Percentiles rank a stretch among this genome's conserved stretches.
These are phyloP conservation scores for Rhea pennata DNA, from an alignment of 2,113 vertebrate genomes.

Conservation along the genomic window DNA sequence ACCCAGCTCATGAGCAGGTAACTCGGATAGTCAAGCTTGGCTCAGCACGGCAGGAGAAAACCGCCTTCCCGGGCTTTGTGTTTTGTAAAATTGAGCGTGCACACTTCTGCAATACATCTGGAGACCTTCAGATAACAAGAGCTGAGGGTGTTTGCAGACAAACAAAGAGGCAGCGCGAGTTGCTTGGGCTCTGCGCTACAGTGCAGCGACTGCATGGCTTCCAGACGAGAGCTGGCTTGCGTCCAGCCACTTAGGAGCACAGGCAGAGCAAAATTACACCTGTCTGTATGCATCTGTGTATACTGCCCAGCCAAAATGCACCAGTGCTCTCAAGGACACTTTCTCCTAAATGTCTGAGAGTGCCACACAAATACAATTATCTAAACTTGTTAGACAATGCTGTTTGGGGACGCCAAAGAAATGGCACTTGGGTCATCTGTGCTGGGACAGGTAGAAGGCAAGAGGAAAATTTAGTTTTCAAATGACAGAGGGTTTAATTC, in stretches of 20 bases:
- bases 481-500: background rate
- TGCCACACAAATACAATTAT: background rate
- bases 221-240: background rate
- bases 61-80: background rate
- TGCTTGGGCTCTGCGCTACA: background rate
- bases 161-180: rapidly evolving
- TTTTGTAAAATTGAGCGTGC: rapidly evolving
- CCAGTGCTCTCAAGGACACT: background rate
- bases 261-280: background rate
- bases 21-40: background rate
- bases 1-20: background rate
- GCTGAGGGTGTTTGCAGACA: rapidly evolving
- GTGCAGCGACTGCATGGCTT: rapidly evolving
- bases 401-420: background rate
- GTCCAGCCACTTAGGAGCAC: background rate
- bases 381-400: background rate
- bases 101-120: rapidly evolving
- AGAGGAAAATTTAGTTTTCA: background rate
- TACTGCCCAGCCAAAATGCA: background rate
- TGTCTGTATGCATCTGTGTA: background rate
- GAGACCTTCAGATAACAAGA: background rate
- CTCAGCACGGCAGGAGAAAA: background rate
- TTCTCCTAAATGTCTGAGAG: background rate
- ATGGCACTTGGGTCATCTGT: background rate
- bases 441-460: background rate